A percentile compares a stretch with the other conserved stretches of the same genome.
These are phyloP conservation scores for Xanthorhoe designata DNA, from an alignment of 2,888 invertebrate species.

Conservation along the genomic window DNA sequence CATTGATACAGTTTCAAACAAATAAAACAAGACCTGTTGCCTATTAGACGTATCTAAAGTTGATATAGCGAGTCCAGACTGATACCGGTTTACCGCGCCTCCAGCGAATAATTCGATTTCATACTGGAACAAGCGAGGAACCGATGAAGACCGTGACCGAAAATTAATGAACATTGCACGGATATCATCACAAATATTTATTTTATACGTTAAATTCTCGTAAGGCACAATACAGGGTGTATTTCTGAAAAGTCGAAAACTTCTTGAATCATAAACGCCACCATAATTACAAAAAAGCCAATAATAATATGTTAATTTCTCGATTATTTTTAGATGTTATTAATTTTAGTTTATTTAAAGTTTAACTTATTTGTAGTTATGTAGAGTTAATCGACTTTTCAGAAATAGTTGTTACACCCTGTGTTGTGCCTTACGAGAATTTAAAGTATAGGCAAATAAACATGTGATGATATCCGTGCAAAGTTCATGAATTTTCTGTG, in stretches of 20 bases:
- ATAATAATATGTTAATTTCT: no score
- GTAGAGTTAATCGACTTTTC: no score
- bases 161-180: constrained; percentile 66
- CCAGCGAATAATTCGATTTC: constrained; percentile 65
- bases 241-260: no score
- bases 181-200: constrained; percentile 66
- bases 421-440: not conserved
- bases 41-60: constrained; percentile 1
- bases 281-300: no score
- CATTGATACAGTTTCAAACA: not conserved
- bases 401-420: no score
- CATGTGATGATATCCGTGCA: constrained; percentile 60
- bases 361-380: no score
- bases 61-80: not conserved
- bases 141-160: constrained; percentile 69
- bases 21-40: not conserved
- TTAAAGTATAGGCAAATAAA: constrained; percentile 54
- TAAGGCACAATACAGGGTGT: not conserved
- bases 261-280: no score
- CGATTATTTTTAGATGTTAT: no score
- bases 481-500: constrained; percentile 69
- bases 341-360: no score
- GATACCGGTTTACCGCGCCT: constrained; percentile 62
- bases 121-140: constrained; percentile 69
- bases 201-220: constrained; percentile 38